Percentiles rank a stretch among this genome's conserved stretches.
Conservation (phyloP, 2,113 vertebrate genomes). For the Anguilla rostrata region DNA sequence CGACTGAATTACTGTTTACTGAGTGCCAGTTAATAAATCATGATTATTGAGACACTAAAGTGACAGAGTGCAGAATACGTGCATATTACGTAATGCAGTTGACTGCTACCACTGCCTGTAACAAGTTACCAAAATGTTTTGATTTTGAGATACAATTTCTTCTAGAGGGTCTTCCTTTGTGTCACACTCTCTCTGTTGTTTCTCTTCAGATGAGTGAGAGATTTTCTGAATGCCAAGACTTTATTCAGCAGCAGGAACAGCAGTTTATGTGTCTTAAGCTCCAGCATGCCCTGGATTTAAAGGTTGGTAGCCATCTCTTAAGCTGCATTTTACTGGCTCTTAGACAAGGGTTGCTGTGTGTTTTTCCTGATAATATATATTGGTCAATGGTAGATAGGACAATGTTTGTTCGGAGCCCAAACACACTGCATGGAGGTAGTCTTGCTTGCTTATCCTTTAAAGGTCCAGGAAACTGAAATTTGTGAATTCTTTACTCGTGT, state of each 20-base stretch:
- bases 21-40: too few relatives aligned
- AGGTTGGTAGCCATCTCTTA: constrained; percentile 58
- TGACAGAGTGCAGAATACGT: background rate
- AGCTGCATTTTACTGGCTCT: background rate
- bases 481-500: too few relatives aligned
- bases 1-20: too few relatives aligned
- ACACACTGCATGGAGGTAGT: too few relatives aligned
- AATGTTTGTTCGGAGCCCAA: too few relatives aligned
- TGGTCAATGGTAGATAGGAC: too few relatives aligned
- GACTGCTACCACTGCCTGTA: background rate
- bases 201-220: constrained; percentile 74
- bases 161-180: background rate
- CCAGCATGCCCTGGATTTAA: constrained; percentile 76
- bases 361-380: too few relatives aligned
- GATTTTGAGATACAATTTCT: background rate
- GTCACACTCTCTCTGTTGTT: constrained; percentile 8
- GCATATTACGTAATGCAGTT: background rate
- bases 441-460: too few relatives aligned
- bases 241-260: constrained; percentile 80
- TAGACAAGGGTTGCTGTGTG: too few relatives aligned
- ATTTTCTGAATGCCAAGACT: constrained; percentile 80
- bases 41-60: background rate
- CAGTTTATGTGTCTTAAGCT: constrained; percentile 74
- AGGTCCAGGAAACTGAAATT: too few relatives aligned
- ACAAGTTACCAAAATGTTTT: background rate